Evolutionary conservation across 1,140 invertebrate genomes (phyloP).

Genomic region (Temnothorax longispinosus): DNA sequence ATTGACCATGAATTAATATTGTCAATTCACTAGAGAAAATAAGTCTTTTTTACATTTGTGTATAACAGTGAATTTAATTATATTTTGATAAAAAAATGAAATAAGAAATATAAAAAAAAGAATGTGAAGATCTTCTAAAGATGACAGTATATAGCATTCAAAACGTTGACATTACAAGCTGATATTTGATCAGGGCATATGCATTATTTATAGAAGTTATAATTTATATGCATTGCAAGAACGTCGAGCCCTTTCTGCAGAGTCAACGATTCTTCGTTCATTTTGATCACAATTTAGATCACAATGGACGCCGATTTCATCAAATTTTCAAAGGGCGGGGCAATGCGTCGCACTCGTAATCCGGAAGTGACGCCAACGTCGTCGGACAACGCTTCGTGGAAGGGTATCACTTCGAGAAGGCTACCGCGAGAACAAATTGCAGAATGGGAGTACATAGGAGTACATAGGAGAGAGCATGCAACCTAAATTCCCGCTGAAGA

Average conservation of each 20-base stretch:
- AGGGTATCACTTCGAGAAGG: constrained; percentile 9
- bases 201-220: constrained; percentile 6
- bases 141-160: not conserved
- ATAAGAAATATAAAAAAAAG: not conserved
- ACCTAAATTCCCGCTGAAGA: constrained; percentile 28
- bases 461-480: constrained; percentile 24
- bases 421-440: constrained; percentile 34
- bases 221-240: not conserved
- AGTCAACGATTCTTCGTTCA: not conserved
- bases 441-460: constrained; percentile 28
- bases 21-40: not conserved
- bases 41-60: not conserved
- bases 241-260: not conserved
- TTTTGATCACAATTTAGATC: not conserved
- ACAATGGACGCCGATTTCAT: not conserved
- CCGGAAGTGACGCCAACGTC: constrained; percentile 29
- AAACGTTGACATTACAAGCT: not conserved
- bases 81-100: not conserved
- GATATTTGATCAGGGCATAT: not conserved
- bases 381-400: constrained; percentile 21
- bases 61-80: not conserved
- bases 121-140: not conserved
- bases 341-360: not conserved
- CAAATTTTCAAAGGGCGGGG: not conserved
- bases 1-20: not conserved